phyloP scores from a whole-genome alignment of 2,888 invertebrate species.

The Zhengitettix transpicula region DNA sequence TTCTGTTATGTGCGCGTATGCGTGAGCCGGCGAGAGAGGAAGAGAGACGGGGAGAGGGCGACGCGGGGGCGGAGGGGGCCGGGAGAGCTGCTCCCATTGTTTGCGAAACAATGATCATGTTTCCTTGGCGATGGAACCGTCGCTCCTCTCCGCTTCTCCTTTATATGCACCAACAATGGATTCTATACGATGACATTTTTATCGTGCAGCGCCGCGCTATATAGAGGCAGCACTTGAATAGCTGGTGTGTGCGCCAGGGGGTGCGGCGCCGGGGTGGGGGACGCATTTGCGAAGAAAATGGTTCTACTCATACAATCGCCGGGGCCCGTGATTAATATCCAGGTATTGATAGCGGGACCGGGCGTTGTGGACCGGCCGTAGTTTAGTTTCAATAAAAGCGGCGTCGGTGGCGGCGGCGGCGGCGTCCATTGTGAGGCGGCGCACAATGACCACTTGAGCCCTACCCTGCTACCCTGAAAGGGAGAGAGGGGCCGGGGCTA shows the following conservation, averaged over 20 bases:
- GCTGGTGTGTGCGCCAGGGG: not conserved
- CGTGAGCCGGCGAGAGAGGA: not conserved
- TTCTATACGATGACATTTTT: slow-evolving; percentile 12
- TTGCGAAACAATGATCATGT: slow-evolving; percentile 14
- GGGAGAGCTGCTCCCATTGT: slow-evolving; percentile 8
- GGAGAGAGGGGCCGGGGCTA: no score
- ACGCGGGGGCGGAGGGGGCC: not conserved
- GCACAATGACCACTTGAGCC: slow-evolving; percentile 4
- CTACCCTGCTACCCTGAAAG: not conserved
- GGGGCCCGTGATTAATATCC: slow-evolving; percentile 6
- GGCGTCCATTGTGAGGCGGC: not conserved
- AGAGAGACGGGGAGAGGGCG: not conserved
- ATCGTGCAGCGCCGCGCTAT: slow-evolving; percentile 3
- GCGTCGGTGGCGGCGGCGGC: not conserved
- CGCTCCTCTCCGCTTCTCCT: slow-evolving; percentile 5
- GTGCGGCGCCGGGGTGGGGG: not conserved
- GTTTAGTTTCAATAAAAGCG: slow-evolving; percentile 3
- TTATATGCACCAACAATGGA: slow-evolving; percentile 13
- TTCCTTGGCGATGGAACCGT: slow-evolving; percentile 13
- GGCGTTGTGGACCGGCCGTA: not conserved
- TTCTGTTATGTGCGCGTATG: not conserved
- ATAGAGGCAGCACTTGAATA: slow-evolving; percentile 5
- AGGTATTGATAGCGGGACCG: slow-evolving; percentile 8
- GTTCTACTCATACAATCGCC: not conserved
- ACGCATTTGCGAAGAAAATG: not conserved